Evolutionary conservation across 2,113 vertebrate genomes (phyloP), one percentile per base, ranked within the genome.

Genomic region (Amia ocellicauda): DNA sequence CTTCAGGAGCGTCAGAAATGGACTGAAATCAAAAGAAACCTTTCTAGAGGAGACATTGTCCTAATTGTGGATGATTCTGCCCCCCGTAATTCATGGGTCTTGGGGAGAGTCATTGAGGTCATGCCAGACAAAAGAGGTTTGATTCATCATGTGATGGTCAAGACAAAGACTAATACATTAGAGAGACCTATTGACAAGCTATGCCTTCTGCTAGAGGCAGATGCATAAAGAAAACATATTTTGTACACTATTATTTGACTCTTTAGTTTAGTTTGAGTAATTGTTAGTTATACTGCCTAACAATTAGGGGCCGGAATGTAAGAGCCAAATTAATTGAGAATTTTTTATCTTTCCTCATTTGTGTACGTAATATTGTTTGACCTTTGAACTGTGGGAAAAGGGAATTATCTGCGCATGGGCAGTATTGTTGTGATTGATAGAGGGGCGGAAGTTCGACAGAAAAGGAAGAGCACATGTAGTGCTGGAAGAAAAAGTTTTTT

Each of bases 41-140:
- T 54, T 20, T 16, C n/a, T 41, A 10, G 29, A 8, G 62, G 62
- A 16, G 50, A 63, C n/a, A 10, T 61, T 4, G 59, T 62, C 41
- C 45, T 62, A 8, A 63, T 53, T 3, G 61, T 53, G 19, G 61
- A 63, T 11, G 29, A 63, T 16, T 53, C 49, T 10, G 61, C 50
- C 14, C 61, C 29, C 14, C 19, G 29, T 14, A 36, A 22, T 10
- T 62, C 49, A 22, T 52, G 60, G 47, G 8, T 62, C 24, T 31
- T 41, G 28, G 61, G 29, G 23, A 36, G 13, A 41, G 16, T 31
- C 11, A 3, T 52, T 11, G 24, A 62, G 27, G 23, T 28, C 4
- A 11, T 62, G 9, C 26, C 28, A 11, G 60, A 52, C 27, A 52
- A 22, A 11, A 43, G 24, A 20, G 60, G 47, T 1, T 10, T 14